These are phyloP conservation scores for Lacerta bilineata DNA, from an alignment of 2,797 vertebrate genomes.

Conservation along the genomic window DNA sequence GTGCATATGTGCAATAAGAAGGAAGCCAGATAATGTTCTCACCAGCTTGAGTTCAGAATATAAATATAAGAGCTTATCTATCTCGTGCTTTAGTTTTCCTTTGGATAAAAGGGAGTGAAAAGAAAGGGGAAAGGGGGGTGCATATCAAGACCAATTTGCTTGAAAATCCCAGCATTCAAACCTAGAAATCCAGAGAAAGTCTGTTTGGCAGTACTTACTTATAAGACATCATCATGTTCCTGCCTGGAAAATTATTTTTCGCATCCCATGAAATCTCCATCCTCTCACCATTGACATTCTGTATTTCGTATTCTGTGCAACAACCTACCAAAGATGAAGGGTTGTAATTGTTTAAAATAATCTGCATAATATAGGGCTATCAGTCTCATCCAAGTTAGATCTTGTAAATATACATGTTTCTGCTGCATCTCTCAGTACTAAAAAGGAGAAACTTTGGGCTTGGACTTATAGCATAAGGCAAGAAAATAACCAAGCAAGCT, in stretches of 20 bases:
- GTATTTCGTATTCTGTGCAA: conserved; percentile 28
- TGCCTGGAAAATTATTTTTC: accelerated
- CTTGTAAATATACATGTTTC: background rate
- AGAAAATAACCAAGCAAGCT: background rate
- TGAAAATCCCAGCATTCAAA: background rate
- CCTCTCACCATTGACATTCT: conserved; percentile 72
- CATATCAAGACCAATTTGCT: background rate
- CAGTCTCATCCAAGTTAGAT: background rate
- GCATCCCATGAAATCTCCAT: conserved; percentile 70
- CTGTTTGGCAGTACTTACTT: conserved; percentile 62
- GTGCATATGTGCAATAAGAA: background rate
- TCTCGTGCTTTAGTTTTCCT: background rate
- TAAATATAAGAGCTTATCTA: background rate
- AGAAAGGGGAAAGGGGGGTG: background rate
- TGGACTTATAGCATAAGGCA: background rate
- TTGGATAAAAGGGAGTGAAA: background rate
- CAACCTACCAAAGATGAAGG: conserved; percentile 7
- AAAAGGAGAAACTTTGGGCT: background rate
- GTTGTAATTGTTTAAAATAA: conserved; percentile 36
- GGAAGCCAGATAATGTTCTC: background rate
- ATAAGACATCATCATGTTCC: conserved; percentile 71
- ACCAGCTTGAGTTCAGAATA: background rate
- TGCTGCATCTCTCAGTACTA: background rate
- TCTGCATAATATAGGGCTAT: background rate
- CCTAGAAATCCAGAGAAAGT: background rate